Evolutionary conservation across 2,888 invertebrate species (phyloP).

Genomic region (Sphaerophoria taeniata): DNA sequence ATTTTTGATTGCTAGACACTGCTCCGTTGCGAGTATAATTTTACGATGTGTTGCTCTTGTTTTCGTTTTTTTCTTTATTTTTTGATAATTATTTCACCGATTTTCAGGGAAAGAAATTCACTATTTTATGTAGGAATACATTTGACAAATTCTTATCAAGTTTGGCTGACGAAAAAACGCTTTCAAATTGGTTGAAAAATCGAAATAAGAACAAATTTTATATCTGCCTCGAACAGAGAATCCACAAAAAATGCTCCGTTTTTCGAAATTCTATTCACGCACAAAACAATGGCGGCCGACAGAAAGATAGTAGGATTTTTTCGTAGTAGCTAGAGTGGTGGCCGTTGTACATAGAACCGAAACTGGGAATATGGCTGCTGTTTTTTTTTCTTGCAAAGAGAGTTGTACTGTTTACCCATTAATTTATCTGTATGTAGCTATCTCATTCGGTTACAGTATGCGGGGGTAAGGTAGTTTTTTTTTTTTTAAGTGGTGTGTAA

Average conservation of each 20-base stretch:
- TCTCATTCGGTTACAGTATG: conserved; percentile 28
- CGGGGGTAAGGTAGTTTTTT: conserved; percentile 53
- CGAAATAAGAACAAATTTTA: conserved; percentile 12
- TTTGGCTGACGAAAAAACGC: conserved; percentile 17
- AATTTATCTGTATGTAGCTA: conserved; percentile 31
- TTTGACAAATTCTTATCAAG: conserved; percentile 1
- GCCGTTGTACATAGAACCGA: conserved; percentile 54
- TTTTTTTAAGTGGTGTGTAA: background rate
- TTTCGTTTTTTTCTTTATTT: conserved; percentile 62
- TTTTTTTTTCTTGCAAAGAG: conserved; percentile 18
- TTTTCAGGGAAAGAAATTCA: conserved; percentile 17
- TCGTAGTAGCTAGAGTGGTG: conserved; percentile 51
- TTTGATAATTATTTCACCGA: conserved; percentile 45
- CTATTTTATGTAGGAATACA: conserved; percentile 37
- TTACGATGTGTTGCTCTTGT: conserved; percentile 64
- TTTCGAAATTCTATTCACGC: conserved; percentile 57
- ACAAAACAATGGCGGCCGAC: conserved; percentile 71
- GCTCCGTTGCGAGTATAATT: background rate
- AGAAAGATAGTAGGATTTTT: conserved; percentile 70
- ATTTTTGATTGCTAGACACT: conserved; percentile 55
- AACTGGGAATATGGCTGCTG: conserved; percentile 50
- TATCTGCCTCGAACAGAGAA: conserved; percentile 61
- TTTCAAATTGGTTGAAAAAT: conserved; percentile 43
- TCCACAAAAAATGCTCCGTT: conserved; percentile 70
- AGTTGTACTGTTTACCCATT: conserved; percentile 52